Evolutionary conservation across 2,113 vertebrate species (phyloP), one percentile per base, ranked within the genome.

Genomic region (Epinephelus fuscoguttatus): DNA sequence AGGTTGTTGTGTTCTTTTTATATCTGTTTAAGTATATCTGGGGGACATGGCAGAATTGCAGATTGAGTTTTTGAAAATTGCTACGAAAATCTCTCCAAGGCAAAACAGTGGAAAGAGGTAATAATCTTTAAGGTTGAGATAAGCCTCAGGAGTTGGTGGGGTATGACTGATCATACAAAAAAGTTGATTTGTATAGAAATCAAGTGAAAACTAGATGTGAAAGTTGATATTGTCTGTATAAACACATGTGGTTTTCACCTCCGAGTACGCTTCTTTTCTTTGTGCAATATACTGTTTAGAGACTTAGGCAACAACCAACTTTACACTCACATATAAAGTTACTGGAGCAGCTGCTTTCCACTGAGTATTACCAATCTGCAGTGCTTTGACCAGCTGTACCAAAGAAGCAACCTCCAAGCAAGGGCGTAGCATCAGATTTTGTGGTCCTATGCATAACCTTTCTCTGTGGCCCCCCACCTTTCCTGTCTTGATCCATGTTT

Each of bases 41-140:
- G 45, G 27, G 63, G 81, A 68, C 15, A 84, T 50, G 60, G 21
- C 25, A 70, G 66, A 69, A 50, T 52, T 70, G 14, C 82, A 85
- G 67, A 84, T 83, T 45, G 42, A 82, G 50, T 84, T 82, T 80
- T 78, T 45, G 42, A 45, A 12, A 45, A 84, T 60, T 72, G 21
- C 19, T 25, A 42, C 27, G 21, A 80, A 86, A 49, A 42, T 75
- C 52, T 78, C 70, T 55, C 6, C 12, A 40, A 79, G 47, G 60
- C 61, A 64, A 13, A 85, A 69, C 50, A 33, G 40, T 19, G 25
- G 1, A 59, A 87, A 4, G 2, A 47, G 55, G 52, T 71, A 40
- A 50, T 56, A 25, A 72, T 66, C 5, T 40, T 61, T 60, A 81
- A 69, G 3, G 59, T 10, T 62, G 52, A 77, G 18, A 62, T 21